Evolutionary conservation across 2,888 invertebrate species (phyloP), one percentile per base, ranked within the genome.

Genomic region (Drosophila meridionalis): DNA sequence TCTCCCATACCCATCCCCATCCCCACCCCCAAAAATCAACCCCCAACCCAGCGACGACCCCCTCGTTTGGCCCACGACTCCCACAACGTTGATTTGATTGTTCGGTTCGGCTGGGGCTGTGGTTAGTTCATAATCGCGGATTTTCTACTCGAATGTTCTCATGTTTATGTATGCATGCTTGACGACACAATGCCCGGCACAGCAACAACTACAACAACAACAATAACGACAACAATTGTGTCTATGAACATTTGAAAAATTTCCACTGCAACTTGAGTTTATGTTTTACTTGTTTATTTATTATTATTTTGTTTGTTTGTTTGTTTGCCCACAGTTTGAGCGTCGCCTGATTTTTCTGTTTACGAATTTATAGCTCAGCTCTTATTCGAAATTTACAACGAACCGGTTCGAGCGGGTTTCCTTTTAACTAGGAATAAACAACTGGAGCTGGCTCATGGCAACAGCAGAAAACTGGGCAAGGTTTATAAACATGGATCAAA

Each of bases 131-230:
- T 72, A 77, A 76, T 80, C 63, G 52, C 55, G 59, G 47, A 66
- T 67, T 67, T 72, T 72, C 66, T 30, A 71, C 77, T 78, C 72
- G 77, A 77, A 80, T 66, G 81, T 80, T 78, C 81, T 80, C 74
- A 68, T 68, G 60, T 80, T 76, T 80, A 80, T 79, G 60, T 76
- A 73, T 78, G 61, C 61, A 57, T 77, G 81, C 66, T 81, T 76
- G 81, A 77, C 65, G 48, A 56, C 48, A 58, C 70, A 58, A 45
- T 38, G 30, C 8, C 48, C 2, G 20, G 20, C 20, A 48, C 47
- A 40, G 3, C 20, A 47, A 36, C 48, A 43, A 20, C 55, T 48
- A 58, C 40, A 56, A 40, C 53, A 63, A 61, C 28, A 48, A 52
- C 34, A 32, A 32, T n/a, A 70, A 53, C 38, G 53, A 28, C 28